Evolutionary conservation across 2,888 invertebrate genomes (phyloP), one percentile per base, ranked within the genome.

Genomic region (Frankliniella fusca): DNA sequence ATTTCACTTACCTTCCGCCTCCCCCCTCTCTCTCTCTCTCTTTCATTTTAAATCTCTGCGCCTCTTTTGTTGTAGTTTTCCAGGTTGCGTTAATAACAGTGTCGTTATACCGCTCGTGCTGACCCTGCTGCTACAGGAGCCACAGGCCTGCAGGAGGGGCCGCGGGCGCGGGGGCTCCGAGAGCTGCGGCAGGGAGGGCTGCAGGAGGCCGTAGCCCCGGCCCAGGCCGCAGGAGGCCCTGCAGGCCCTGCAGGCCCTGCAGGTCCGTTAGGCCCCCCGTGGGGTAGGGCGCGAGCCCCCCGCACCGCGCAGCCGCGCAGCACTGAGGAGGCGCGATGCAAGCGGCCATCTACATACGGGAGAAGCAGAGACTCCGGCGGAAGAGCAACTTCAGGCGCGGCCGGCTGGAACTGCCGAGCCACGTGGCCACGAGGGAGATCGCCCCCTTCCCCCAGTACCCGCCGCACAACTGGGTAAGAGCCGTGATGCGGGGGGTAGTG

Each of bases 311-410:
- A 54, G 70, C n/a, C 23, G 54, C 54, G 23, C 23, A 61, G 61
- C n/a, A 3, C 61, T 61, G 15, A 27, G 27, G 15, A 20, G 20
- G 54, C 54, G 93, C 93, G 88, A 95, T 95, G 95, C 95, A 95
- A 93, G 95, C 95, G 91, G 95, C 95, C 91, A 93, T 95, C 91
- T 94, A 95, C 92, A 93, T 95, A 91, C 93, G 95, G 92, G 92
- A 94, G 90, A 95, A 95, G 92, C 94, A 95, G 92, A 93, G 94
- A 91, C 93, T 94, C 90, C 91, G 93, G 87, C 92, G 93, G 91
- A 94, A 94, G 92, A 93, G 92, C 88, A 92, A 93, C 91, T 94
- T 94, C 92, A 93, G 93, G 50, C 80, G 80, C 11, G 84, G 85
- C 54, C 84, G 86, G 28, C 85, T 91, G 87, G 95, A 95, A 88